phyloP scores from a whole-genome alignment of 2,113 vertebrate species.

The Prunella himalayana region DNA sequence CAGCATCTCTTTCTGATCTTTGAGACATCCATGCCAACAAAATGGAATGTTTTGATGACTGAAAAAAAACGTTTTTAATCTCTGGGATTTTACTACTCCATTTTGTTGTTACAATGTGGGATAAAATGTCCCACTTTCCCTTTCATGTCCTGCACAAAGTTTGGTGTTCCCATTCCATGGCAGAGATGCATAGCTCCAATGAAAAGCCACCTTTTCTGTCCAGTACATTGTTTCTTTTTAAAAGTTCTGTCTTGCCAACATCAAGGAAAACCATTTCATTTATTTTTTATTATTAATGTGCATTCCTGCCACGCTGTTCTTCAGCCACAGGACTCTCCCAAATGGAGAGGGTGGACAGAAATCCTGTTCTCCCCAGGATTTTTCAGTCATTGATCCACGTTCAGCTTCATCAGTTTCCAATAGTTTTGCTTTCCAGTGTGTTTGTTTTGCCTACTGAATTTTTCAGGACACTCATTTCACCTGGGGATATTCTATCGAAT shows the following conservation, averaged over 20 bases:
- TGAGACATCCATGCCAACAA: not conserved
- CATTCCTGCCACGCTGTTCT: not conserved
- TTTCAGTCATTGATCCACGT: not conserved
- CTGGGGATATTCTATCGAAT: not conserved
- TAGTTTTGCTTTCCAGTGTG: accelerated
- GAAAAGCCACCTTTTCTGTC: not conserved
- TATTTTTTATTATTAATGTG: not conserved
- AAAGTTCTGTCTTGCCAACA: not conserved
- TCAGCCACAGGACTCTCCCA: not conserved
- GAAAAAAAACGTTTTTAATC: not conserved
- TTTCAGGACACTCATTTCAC: not conserved
- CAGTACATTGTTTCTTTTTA: not conserved
- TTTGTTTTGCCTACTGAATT: not conserved
- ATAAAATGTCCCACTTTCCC: not conserved
- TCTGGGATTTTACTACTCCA: not conserved
- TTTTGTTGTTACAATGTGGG: not conserved
- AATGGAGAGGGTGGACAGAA: not conserved
- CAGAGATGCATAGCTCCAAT: not conserved
- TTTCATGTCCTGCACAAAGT: not conserved
- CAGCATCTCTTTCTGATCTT: not conserved
- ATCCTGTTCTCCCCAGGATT: not conserved
- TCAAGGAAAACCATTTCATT: not conserved
- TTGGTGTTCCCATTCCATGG: not conserved
- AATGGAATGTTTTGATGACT: not conserved
- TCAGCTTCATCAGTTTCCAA: not conserved